Base-by-base conservation (phyloP, 1,140 invertebrate genomes). In the Antheraea pernyi region DNA sequence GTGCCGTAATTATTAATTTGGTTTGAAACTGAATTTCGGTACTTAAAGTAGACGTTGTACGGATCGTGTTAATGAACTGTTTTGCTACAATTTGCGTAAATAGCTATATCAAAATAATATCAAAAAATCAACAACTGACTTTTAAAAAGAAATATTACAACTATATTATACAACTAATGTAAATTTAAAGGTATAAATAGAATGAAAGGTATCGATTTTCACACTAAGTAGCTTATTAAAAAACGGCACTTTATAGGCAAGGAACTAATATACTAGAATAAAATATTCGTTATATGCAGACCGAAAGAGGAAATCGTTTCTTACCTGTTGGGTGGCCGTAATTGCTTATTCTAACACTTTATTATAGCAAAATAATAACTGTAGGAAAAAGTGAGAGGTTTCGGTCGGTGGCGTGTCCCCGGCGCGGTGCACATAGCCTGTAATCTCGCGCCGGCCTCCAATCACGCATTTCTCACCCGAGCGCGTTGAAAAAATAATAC, bases 401-500 rank as follows among this genome's bases (percentile, higher is more conserved):
- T 78, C 75, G 78, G 82, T 76, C 80, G 84, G 84, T 88, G 86
- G 85, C 83, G 82, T 80, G 87, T 83, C 81, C 73, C 78, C 62
- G 65, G 66, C 69, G 75, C 62, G 65, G 66, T 67, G 75, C 11
- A 53, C 46, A n/a, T 16, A 53, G 76, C 79, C 89, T 91, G 86
- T 91, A 90, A 91, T 91, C 87, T 85, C 69, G 69, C 36, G 84
- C 89, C 89, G 89, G 84, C 83, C 85, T 78, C 80, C 86, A 91
- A 91, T 91, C 89, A 91, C 79, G 87, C 86, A 89, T 83, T 91
- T 91, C 88, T 91, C 89, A 90, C 89, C 86, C 86, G 81, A 71
- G 79, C 86, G 89, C 85, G 88, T 89, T 91, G 86, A 91, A 91
- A 91, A 91, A 91, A 90, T 90, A 84, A 87, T 86, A 86, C 82